These are phyloP conservation scores for Exocentrus adspersus DNA, from an alignment of 2,888 invertebrate species.

Conservation along the genomic window DNA sequence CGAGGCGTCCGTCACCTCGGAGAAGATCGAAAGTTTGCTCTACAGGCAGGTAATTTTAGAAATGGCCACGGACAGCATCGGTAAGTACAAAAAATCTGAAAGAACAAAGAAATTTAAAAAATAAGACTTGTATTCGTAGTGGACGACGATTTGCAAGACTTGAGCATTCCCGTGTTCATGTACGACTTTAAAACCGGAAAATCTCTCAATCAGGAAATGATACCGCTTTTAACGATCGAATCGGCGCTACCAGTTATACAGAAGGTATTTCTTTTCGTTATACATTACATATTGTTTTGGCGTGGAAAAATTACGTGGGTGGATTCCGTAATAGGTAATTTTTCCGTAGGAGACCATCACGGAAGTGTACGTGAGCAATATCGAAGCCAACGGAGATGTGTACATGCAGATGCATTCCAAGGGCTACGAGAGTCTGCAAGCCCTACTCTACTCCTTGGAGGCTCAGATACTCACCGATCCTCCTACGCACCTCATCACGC, in stretches of 20 bases:
- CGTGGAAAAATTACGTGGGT: too few species aligned
- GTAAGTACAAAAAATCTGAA: slow-evolving; percentile 32
- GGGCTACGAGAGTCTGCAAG: slow-evolving; percentile 54
- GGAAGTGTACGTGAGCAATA: slow-evolving; percentile 61
- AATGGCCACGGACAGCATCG: slow-evolving; percentile 61
- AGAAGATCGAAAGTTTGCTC: slow-evolving; percentile 64
- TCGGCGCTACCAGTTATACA: slow-evolving; percentile 53
- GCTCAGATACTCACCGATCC: slow-evolving; percentile 42
- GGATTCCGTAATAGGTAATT: too few species aligned
- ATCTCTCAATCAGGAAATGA: slow-evolving; percentile 56
- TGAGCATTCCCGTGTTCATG: slow-evolving; percentile 53
- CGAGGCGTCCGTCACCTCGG: slow-evolving; percentile 53
- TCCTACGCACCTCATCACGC: slow-evolving; percentile 30
- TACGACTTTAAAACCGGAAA: slow-evolving; percentile 52
- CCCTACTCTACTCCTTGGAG: slow-evolving; percentile 54
- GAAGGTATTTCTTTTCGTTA: slow-evolving; percentile 35
- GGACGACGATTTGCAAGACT: slow-evolving; percentile 23
- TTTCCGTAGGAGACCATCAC: slow-evolving; percentile 53
- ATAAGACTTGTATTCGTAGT: not conserved
- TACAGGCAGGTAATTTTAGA: slow-evolving; percentile 65
- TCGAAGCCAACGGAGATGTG: slow-evolving; percentile 61
- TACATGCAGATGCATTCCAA: slow-evolving; percentile 62
- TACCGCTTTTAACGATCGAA: slow-evolving; percentile 54
- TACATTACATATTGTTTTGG: not conserved
- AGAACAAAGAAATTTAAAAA: too few species aligned